Evolutionary conservation across 2,113 vertebrate genomes (phyloP), one percentile per base, ranked within the genome.

Genomic region (Megaleporinus macrocephalus): DNA sequence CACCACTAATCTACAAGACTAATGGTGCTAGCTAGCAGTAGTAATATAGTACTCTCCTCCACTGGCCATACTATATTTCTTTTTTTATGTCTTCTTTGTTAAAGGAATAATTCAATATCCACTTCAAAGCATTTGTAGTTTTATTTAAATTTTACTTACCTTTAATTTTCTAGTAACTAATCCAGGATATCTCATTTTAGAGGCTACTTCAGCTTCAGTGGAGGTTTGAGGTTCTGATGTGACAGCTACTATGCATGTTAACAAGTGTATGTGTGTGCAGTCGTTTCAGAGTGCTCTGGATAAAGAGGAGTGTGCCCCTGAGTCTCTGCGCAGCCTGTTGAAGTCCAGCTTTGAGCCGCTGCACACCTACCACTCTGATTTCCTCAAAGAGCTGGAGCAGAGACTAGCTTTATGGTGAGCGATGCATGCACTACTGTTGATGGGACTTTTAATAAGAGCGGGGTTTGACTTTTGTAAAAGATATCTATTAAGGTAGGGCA

Each of bases 351-450:
- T 99, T 3, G 95, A 97, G 90, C 98, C 98, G 65, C 94, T 99
- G 89, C 95, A 98, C 94, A 97, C 95, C 87, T 98, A 97, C 91
- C 98, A 99, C 84, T 92, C 94, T n/a, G 95, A 92, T 86, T 99
- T 99, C 92, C 95, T 99, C 90, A 97, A 96, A 92, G 98, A 99
- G 91, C 95, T 97, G 89, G 98, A 99, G 91, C 97, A 98, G 87
- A 94, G 97, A 79, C 94, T 99, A 79, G 95, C 95, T 77, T 87
- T 97, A 22, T 99, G 98, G 98, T 99, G 92, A 98, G 97, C 81
- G 14, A 75, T 30, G 73, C 49, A 78, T 59, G 51, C 49, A 69
- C 26, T 27, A 14, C 33, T 51, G 36, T 22, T 73, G 10, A 33
- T n/a, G 9, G 13, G 15, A 41, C n/a, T 73, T 61, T 69, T 27